Evolutionary conservation across 2,113 vertebrate genomes (phyloP).

Genomic region (Daboia siamensis): DNA sequence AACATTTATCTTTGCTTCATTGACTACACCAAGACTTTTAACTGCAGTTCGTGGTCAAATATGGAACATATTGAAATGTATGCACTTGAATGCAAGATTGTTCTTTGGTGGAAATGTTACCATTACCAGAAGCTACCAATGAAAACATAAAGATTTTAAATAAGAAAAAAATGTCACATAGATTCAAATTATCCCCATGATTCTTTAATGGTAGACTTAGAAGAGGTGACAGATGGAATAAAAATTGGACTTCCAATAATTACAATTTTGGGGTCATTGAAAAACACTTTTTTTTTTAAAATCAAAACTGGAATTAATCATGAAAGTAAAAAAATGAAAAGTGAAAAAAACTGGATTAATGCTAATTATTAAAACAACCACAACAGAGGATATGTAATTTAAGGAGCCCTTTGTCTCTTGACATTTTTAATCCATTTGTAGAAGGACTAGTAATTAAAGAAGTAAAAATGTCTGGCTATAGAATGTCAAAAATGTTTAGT

Average conservation of each 20-base stretch:
- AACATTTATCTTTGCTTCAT: not conserved
- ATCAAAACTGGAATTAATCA: not conserved
- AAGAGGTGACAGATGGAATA: not conserved
- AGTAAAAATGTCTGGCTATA: not conserved
- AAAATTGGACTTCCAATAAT: not conserved
- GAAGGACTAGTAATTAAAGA: not conserved
- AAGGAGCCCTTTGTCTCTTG: not conserved
- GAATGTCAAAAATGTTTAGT: not conserved
- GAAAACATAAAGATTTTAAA: not conserved
- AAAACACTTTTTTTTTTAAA: not conserved
- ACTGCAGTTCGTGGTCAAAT: not conserved
- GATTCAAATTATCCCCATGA: not conserved
- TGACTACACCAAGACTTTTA: not conserved
- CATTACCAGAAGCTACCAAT: not conserved
- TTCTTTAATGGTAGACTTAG: not conserved
- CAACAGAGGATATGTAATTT: not conserved
- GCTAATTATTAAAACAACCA: not conserved
- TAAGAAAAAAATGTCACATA: not conserved
- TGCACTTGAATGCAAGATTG: not conserved
- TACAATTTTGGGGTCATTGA: not conserved
- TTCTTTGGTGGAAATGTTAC: not conserved
- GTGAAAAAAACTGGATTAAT: not conserved
- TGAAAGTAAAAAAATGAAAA: not conserved
- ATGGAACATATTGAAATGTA: not conserved
- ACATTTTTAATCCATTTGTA: no score